Percentiles rank a stretch among this genome's conserved stretches.
phyloP scores from a whole-genome alignment of 1,140 invertebrate species.

The Aphaenogaster ashmeadi region DNA sequence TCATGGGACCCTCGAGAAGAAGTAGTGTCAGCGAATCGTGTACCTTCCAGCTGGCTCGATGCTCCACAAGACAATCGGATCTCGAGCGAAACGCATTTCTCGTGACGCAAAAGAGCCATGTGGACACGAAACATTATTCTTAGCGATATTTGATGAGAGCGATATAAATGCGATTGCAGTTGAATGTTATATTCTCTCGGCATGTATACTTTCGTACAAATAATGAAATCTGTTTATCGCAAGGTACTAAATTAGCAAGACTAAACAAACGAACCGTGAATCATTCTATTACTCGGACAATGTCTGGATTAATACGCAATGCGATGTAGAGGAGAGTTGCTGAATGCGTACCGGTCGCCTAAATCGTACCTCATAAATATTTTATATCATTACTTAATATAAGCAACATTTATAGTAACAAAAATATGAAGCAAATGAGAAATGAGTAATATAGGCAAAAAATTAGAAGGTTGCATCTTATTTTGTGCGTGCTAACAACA shows the following conservation, averaged over 20 bases:
- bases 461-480: too few relatives aligned
- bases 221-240: background rate
- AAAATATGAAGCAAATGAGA: too few relatives aligned
- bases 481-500: too few relatives aligned
- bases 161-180: background rate
- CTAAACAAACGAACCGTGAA: background rate
- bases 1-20: conserved; percentile 46
- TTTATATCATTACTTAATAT: too few relatives aligned
- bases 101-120: conserved; percentile 2
- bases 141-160: conserved; percentile 1
- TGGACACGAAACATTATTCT: conserved; percentile 14
- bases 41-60: conserved; percentile 41
- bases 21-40: conserved; percentile 56
- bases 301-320: background rate
- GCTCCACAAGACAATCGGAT: conserved; percentile 29
- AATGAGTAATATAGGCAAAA: too few relatives aligned
- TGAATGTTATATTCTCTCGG: conserved; percentile 4
- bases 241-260: background rate
- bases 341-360: too few relatives aligned
- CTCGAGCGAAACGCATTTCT: background rate
- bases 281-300: background rate
- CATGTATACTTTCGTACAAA: background rate
- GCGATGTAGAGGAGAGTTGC: too few relatives aligned
- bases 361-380: too few relatives aligned
- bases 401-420: too few relatives aligned